phyloP scores from a whole-genome alignment of 1,140 invertebrate genomes.

The Macrosteles quadrilineatus region DNA sequence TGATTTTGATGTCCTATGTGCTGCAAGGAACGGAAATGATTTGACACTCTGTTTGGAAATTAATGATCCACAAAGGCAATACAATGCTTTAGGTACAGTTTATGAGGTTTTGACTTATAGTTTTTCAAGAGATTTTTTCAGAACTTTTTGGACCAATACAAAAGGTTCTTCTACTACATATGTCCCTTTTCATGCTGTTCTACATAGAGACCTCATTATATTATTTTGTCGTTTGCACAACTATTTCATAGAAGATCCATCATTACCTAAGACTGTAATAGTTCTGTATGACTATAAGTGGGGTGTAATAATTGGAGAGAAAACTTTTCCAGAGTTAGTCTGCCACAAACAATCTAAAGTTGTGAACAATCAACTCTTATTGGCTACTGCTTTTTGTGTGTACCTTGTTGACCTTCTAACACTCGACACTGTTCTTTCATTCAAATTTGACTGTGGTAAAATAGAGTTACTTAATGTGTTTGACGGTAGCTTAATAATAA shows the following conservation, averaged over 20 bases:
- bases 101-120: slow-evolving; percentile 10
- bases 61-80: slow-evolving; percentile 1
- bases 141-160: slow-evolving; percentile 2
- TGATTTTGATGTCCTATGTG: background rate
- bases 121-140: slow-evolving; percentile 19
- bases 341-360: background rate
- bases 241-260: slow-evolving; percentile 5
- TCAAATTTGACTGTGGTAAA: slow-evolving; percentile 15
- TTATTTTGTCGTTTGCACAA: slow-evolving; percentile 15
- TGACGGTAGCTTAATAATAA: slow-evolving; percentile 1
- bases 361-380: background rate
- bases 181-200: slow-evolving; percentile 1
- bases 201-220: background rate
- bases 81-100: background rate
- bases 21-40: background rate
- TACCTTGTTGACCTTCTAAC: background rate
- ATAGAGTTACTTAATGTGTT: slow-evolving; percentile 10
- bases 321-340: slow-evolving; percentile 8
- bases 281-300: slow-evolving; percentile 13
- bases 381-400: slow-evolving; percentile 6
- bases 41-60: slow-evolving; percentile 5
- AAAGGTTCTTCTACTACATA: background rate
- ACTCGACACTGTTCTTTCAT: background rate
- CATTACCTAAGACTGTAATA: background rate
- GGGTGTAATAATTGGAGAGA: slow-evolving; percentile 11